Conservation (phyloP, 1,140 invertebrate species). For the Eurosta solidaginis region DNA sequence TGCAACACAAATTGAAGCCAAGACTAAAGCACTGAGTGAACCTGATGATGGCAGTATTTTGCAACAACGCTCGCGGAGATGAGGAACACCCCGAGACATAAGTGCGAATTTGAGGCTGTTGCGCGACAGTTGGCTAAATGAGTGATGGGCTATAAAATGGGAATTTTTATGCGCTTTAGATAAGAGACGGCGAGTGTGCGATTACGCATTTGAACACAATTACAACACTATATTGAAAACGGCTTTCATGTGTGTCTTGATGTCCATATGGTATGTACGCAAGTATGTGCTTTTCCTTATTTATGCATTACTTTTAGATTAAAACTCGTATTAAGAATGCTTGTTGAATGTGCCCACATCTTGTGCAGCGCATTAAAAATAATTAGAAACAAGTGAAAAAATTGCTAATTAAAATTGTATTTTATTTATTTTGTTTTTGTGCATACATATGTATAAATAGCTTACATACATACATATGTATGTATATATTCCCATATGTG, state of each 20-base stretch:
- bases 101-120: slow-evolving; percentile 32
- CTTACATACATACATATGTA: too few species aligned
- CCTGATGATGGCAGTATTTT: background rate
- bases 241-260: background rate
- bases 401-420: background rate
- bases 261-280: background rate
- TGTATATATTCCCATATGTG: background rate
- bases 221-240: background rate
- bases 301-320: too few species aligned
- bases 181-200: background rate
- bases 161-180: slow-evolving; percentile 46
- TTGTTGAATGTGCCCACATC: background rate
- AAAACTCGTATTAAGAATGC: too few species aligned
- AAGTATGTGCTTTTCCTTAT: background rate
- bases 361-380: slow-evolving; percentile 10
- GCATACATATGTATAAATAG: too few species aligned
- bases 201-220: background rate
- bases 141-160: slow-evolving; percentile 58
- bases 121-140: slow-evolving; percentile 35
- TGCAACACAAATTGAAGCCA: too few species aligned
- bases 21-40: background rate
- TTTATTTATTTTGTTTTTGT: too few species aligned
- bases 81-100: background rate
- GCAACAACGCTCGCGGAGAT: background rate
- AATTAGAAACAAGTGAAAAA: slow-evolving; percentile 28